Base-by-base conservation (phyloP, 2,797 vertebrate species). In the Spinibarbus caldwelli region DNA sequence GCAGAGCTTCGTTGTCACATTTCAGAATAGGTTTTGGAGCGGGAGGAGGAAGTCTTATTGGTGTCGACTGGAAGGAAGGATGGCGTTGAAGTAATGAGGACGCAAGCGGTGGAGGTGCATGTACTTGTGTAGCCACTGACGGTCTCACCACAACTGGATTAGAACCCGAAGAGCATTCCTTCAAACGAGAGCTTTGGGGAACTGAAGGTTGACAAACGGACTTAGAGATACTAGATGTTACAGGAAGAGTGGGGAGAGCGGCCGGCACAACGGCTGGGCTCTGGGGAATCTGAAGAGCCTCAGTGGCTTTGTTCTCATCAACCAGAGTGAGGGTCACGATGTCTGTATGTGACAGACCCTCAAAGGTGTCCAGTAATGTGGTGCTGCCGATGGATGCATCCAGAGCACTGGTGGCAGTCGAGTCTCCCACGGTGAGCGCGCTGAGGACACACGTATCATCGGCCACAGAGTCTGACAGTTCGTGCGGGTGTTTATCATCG, bases 311-410 rank as follows among this genome's bases (percentile, higher is more conserved):
- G 0, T 91, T 91, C 47, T 94, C 29, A 85, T 96, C 96, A 86
- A 95, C 93, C 77, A 96, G 89, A 0, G 95, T 95, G 86, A 97
- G 93, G 0, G 95, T 96, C 71, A 97, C 79, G 34, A 95, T 91
- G 91, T 95, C 95, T 49, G 78, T 76, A 4, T 91, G 91, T 21
- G 90, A 88, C 80, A 96, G 92, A 64, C 92, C 93, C 87, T 96
- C 94, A 38, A 96, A 95, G 26, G 91, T 83, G 29, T 92, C 87
- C 11, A 94, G 93, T 85, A 94, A 86, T 8, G 84, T 88, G 14
- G 89, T 90, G 45, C 90, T 93, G 2, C 93, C 92, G 10, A 96
- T 93, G 0, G 94, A 92, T 0, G 89, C 14, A 36, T 96, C 90
- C 0, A 80, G n/a, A 0, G 11, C 31, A 73, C 90, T 87, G n/a